Conservation (phyloP, 2,797 vertebrate species). For the Phyllotis vaccarum region DNA sequence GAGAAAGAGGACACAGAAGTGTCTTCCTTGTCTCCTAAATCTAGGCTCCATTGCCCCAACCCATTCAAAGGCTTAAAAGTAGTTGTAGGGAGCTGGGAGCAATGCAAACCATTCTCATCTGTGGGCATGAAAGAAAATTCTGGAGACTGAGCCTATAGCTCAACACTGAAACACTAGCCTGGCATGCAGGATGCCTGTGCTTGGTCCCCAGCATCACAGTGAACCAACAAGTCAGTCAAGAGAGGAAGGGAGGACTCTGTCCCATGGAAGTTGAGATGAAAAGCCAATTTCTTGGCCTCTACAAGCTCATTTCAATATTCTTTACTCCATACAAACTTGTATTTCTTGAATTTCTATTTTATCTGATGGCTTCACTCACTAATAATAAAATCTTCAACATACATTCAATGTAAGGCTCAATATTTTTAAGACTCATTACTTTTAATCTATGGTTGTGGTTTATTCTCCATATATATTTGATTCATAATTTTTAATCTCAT, state of each 20-base stretch:
- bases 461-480: constrained; percentile 17
- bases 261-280: background rate
- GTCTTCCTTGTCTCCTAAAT: background rate
- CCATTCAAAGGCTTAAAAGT: background rate
- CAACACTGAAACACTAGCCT: too few relatives aligned
- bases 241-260: too few relatives aligned
- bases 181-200: background rate
- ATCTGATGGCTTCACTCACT: background rate
- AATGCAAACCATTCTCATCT: background rate
- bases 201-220: background rate
- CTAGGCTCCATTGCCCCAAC: background rate
- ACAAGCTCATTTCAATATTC: background rate
- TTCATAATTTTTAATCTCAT: background rate
- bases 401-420: background rate
- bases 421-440: background rate
- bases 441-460: background rate
- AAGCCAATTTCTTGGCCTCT: background rate
- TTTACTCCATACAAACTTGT: background rate
- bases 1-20: background rate
- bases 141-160: background rate
- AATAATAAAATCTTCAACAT: constrained; percentile 33
- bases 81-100: background rate
- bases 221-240: background rate
- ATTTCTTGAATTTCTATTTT: background rate
- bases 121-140: background rate